Evolutionary conservation across 2,113 vertebrate genomes (phyloP).

Genomic region (Microtus pennsylvanicus): DNA sequence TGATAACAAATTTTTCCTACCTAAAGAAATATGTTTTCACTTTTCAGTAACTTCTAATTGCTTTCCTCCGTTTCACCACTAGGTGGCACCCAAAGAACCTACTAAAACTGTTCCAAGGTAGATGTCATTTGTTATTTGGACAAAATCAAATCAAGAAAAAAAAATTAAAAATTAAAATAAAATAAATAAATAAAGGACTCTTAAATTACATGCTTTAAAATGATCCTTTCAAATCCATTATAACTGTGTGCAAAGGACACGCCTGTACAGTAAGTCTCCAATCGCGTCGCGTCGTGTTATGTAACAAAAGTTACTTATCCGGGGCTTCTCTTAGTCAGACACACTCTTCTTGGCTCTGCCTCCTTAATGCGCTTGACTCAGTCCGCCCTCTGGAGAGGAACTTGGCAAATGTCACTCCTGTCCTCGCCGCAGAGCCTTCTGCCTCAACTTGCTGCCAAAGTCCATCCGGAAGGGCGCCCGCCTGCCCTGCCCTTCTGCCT

Average conservation of each 20-base stretch:
- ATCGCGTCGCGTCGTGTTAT: neutral
- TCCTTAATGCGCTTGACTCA: constrained; percentile 45
- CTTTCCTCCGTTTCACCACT: constrained; percentile 17
- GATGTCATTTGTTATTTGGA: constrained; percentile 22
- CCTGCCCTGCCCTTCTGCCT: neutral
- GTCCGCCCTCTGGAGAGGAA: constrained; percentile 32
- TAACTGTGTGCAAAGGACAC: neutral
- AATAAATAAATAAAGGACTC: too few relatives aligned
- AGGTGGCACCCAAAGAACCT: constrained; percentile 76
- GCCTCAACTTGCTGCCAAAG: neutral
- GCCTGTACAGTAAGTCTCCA: neutral
- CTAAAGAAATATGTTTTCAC: neutral
- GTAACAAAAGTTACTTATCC: neutral
- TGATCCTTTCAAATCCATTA: neutral
- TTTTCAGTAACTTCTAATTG: neutral
- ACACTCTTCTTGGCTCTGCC: neutral
- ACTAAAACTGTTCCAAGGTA: neutral
- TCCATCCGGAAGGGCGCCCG: neutral
- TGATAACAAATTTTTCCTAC: neutral
- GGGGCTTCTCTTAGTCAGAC: neutral
- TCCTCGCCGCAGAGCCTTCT: neutral
- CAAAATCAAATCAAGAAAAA: neutral
- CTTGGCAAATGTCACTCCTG: neutral
- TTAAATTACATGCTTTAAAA: neutral
- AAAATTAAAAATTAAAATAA: too few relatives aligned